Evolutionary conservation across 2,113 vertebrate species (phyloP), one percentile per base, ranked within the genome.

Genomic region (Lepus europaeus): DNA sequence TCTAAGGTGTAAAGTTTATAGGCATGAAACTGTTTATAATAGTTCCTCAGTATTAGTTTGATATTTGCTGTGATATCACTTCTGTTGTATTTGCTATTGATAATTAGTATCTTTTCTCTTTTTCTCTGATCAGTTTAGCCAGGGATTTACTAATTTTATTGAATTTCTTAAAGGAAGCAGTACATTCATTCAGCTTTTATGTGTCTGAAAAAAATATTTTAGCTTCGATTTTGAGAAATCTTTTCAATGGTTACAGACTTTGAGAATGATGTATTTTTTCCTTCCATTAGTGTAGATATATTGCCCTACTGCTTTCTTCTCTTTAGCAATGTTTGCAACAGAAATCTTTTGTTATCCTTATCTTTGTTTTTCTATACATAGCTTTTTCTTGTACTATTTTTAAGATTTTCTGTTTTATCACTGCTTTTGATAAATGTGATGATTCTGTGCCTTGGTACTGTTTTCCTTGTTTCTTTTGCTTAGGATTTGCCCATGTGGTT

Each of bases 331-430:
- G 11, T 78, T 93, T 33, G 23, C 9, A 81, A 73, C 7, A 82
- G 56, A 78, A 80, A 88, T 49, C 16, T 66, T 17, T n/a, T 77
- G 12, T 63, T 72, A 72, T 53, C 23, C 22, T 88, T 84, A 78
- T 17, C 1, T 86, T 89, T 92, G 6, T 86, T 49, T 29, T 31
- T 90, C 8, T n/a, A 49, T 61, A 17, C 0, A 12, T 53, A 29
- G 36, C 0, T 63, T 76, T 88, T 61, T 49, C 36, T 92, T 29
- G 84, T 78, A 56, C 25, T 82, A 14, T 7, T 82, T 74, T 79
- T 39, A 69, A 70, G 4, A 0, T 95, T 93, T 95, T 91, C 6
- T 87, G 11, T 86, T 86, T 94, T 81, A 77, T 88, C 33, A 90
- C 66, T n/a, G 36, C 29, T 89, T 87, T 87, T 92, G 25, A 49